Base-by-base conservation (phyloP, 2,797 vertebrate species). In the Antrozous pallidus region DNA sequence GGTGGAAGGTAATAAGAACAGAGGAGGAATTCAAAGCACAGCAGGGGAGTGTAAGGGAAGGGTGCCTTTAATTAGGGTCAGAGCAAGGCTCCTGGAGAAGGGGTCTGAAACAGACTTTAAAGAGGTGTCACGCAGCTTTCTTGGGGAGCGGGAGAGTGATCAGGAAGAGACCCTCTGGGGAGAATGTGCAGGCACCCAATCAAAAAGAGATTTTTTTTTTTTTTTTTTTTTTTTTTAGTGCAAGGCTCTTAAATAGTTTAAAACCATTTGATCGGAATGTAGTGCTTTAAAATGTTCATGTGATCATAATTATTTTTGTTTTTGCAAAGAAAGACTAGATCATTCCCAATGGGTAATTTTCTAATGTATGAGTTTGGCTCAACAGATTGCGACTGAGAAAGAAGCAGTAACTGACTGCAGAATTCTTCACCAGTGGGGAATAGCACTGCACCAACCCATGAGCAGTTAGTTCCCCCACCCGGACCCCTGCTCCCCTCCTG, bases 101-200 rank as follows among this genome's bases (percentile, higher is more conserved):
- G 20, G 31, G 33, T 5, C 17, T 51, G 8, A 58, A 77, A 71
- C 92, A 67, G 16, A 82, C 24, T 78, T 82, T 28, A 47, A 54
- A 74, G 56, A 83, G 18, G 26, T 26, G 3, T 14, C 63, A 54
- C 1, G 9, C 77, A 11, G 8, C 56, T 88, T 49, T 33, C 22
- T 0, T 0, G 6, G 6, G 8, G 8, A 4, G 1, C 3, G 6
- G 6, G n/a, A 5, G 20, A 2, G 42, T 5, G 54, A 40, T 45
- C 28, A 80, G 61, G 56, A 82, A 69, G 11, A 67, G 33, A 3
- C 5, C 31, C 24, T 10, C 2, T 4, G 4, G 31, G 9, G n/a
- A 42, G 17, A 40, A 5, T 8, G 13, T 61, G 11, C 2, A 16
- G 33, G 42, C 9, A 73, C 5, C 63, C 31, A 91, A 63, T 10